Conservation (phyloP, 2,888 invertebrate genomes). For the Flexamia atlantica region DNA sequence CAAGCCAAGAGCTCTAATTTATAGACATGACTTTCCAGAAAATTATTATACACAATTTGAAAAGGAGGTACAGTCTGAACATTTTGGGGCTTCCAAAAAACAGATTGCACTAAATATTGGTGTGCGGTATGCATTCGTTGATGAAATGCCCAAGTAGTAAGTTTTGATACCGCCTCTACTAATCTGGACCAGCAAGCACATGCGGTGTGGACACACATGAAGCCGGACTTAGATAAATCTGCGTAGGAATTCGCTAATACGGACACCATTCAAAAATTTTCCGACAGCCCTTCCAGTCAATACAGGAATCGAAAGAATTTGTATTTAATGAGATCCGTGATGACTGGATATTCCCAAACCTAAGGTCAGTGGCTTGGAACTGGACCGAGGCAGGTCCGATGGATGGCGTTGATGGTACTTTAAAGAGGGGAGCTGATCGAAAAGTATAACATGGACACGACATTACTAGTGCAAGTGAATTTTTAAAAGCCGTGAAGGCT, state of each 20-base stretch:
- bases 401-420: conserved; percentile 44
- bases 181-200: conserved; percentile 9
- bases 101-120: not conserved
- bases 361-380: not conserved
- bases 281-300: not conserved
- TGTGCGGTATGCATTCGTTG: not conserved
- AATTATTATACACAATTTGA: not conserved
- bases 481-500: not conserved
- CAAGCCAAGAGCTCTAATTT: no score
- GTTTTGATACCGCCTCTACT: not conserved
- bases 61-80: not conserved
- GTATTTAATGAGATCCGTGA: not conserved
- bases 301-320: not conserved
- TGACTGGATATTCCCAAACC: not conserved
- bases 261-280: not conserved
- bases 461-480: not conserved
- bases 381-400: conserved; percentile 29
- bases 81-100: not conserved
- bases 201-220: conserved; percentile 33
- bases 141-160: not conserved
- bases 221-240: not conserved
- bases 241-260: not conserved
- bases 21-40: conserved; percentile 38
- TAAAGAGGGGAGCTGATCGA: conserved; percentile 36
- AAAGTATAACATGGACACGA: conserved; percentile 22